Evolutionary conservation across 2,888 invertebrate genomes (phyloP), one percentile per base, ranked within the genome.

Genomic region (Drosophila recens): DNA sequence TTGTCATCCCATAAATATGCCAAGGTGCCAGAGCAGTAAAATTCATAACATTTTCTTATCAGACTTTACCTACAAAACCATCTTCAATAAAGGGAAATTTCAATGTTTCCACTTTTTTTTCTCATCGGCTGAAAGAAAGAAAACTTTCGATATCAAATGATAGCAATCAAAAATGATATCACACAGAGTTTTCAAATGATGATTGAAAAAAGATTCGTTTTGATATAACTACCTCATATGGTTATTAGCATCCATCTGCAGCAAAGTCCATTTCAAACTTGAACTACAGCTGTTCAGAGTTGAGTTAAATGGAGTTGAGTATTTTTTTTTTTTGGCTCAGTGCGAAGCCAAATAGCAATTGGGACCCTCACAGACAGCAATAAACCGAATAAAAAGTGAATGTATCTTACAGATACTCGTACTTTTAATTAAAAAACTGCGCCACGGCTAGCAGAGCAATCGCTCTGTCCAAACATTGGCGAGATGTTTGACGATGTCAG

Each of bases 391-490:
- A 64, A 84, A 84, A 82, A 85, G 85, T 83, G 82, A 86, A 83
- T 82, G 86, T 83, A 86, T 86, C 70, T 80, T 61, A 52, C 72
- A 79, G 82, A 82, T 82, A 69, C 66, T 64, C 68, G 72, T 80
- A 74, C 70, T 77, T 77, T 79, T 82, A 76, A 76, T 73, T 72
- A 72, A 76, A 67, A 70, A 75, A 62, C 70, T 57, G 52, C 66
- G 43, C 46, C 42, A 49, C 49, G 27, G 57, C 75, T 48, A 68
- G 65, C 72, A 42, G 67, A 77, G 76, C 80, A 79, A 79, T 76
- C 52, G 73, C 64, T 66, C 83, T 80, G 83, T 82, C 75, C 82
- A 83, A 82, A 86, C 82, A 83, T 76, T 83, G 64, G 52, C 68
- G 69, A 67, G 61, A 82, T 80, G 70, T 82, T 82, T 82, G 85